Evolutionary conservation across 2,797 vertebrate species (phyloP).

Genomic region (Hyperoplus immaculatus): DNA sequence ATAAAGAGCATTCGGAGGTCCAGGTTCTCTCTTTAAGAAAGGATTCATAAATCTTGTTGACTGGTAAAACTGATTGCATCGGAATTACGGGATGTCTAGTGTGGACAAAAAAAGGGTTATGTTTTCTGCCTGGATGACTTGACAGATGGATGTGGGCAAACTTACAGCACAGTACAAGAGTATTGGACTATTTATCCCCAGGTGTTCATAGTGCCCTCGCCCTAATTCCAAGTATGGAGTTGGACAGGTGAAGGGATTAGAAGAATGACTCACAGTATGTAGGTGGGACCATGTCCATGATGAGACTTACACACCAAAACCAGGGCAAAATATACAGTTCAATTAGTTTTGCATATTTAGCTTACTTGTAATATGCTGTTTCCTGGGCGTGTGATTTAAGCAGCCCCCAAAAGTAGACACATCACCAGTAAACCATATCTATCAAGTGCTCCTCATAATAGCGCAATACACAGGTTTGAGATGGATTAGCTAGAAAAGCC

Average conservation of each 20-base stretch:
- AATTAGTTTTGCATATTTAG: conserved; percentile 5
- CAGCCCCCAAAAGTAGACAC: conserved; percentile 24
- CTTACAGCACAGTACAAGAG: conserved; percentile 25
- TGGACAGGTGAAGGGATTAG: conserved; percentile 32
- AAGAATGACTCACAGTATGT: conserved; percentile 6
- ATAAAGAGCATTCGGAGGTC: conserved; percentile 28
- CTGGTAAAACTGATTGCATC: conserved; percentile 9
- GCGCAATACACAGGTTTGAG: conserved; percentile 1
- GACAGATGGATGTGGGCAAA: conserved; percentile 12
- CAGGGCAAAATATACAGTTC: conserved; percentile 13
- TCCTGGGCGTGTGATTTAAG: conserved; percentile 15
- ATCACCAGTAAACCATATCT: conserved; percentile 12
- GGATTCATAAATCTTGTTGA: neutral
- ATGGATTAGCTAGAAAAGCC: neutral
- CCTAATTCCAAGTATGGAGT: neutral
- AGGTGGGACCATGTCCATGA: neutral
- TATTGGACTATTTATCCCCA: conserved; percentile 11
- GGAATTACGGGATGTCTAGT: conserved; percentile 19
- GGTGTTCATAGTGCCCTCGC: conserved; percentile 5
- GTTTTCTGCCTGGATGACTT: conserved; percentile 36
- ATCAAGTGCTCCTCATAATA: conserved; percentile 3
- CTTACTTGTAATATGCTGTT: conserved; percentile 1
- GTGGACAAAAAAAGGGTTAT: conserved; percentile 7
- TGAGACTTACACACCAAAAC: conserved; percentile 13
- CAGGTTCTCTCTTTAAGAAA: conserved; percentile 19